Evolutionary conservation across 2,888 invertebrate genomes (phyloP).

Genomic region (Byasa hedistus): DNA sequence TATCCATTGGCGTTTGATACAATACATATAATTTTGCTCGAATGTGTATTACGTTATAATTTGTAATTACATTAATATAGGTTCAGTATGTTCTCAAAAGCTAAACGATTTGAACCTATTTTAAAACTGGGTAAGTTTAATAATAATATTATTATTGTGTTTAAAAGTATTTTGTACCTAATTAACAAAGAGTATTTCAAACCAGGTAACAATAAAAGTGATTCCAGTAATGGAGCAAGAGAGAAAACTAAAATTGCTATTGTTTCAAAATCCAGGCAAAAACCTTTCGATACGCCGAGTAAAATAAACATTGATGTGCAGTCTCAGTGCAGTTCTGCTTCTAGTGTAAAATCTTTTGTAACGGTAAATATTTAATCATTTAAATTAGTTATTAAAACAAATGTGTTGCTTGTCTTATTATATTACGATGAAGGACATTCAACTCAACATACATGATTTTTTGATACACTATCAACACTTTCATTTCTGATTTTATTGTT

Average conservation of each 20-base stretch:
- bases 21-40: background rate
- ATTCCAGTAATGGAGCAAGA: conserved; percentile 35
- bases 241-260: conserved; percentile 38
- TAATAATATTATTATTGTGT: background rate
- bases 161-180: background rate
- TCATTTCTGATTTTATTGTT: background rate
- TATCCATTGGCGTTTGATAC: background rate
- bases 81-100: conserved; percentile 67
- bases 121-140: conserved; percentile 51
- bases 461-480: background rate
- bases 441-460: background rate
- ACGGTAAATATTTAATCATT: conserved; percentile 52
- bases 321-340: conserved; percentile 62
- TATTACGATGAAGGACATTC: background rate
- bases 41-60: background rate
- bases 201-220: conserved; percentile 46
- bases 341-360: conserved; percentile 61
- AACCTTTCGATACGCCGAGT: conserved; percentile 36
- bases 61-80: background rate
- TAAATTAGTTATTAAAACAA: conserved; percentile 3
- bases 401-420: background rate
- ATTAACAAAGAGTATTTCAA: conserved; percentile 10
- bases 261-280: conserved; percentile 36
- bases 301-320: conserved; percentile 50
- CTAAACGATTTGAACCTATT: conserved; percentile 65